A percentile compares a stretch with the other conserved stretches of the same genome.
Conservation (phyloP, 2,797 vertebrate genomes). For the Acanthornis magna region DNA sequence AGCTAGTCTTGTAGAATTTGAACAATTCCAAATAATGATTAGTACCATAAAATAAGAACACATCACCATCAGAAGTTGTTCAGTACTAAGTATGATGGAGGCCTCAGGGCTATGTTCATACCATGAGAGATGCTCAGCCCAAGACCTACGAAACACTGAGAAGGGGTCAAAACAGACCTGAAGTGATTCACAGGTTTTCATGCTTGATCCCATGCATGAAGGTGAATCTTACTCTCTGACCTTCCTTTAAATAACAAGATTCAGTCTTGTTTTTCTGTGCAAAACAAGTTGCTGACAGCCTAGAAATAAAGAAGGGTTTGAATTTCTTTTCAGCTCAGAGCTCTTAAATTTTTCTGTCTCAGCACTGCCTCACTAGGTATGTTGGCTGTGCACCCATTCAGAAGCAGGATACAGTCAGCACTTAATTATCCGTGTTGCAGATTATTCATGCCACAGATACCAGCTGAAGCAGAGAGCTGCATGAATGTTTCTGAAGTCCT, state of each 20-base stretch:
- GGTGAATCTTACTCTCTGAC: neutral
- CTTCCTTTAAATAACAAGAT: neutral
- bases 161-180: neutral
- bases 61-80: neutral
- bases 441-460: conserved; percentile 14
- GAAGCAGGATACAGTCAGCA: neutral
- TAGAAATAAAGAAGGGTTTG: neutral
- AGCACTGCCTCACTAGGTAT: neutral
- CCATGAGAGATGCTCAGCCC: neutral
- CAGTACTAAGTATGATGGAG: neutral
- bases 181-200: neutral
- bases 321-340: neutral
- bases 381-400: neutral
- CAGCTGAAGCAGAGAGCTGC: neutral
- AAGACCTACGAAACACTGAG: neutral
- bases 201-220: neutral
- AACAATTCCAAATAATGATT: neutral
- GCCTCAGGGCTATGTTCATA: neutral
- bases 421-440: neutral
- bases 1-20: neutral
- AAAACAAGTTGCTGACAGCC: conserved; percentile 1
- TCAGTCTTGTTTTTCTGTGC: neutral
- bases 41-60: neutral
- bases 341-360: neutral
- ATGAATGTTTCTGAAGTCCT: neutral